Percentiles rank a stretch among this genome's conserved stretches.
Conservation (phyloP, 2,888 invertebrate species). For the Heteromyza rotundicornis region DNA sequence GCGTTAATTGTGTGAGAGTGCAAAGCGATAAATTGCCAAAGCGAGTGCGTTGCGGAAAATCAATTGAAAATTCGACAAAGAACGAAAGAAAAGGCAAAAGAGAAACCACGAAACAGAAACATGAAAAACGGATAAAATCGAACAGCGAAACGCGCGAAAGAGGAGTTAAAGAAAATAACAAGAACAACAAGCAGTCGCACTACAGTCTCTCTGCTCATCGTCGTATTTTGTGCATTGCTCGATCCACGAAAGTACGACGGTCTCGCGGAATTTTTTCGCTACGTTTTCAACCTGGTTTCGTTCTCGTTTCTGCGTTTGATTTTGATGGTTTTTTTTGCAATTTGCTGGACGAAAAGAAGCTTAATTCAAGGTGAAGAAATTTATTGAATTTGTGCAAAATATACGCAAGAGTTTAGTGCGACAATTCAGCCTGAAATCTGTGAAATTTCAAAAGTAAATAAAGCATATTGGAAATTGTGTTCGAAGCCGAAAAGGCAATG, state of each 20-base stretch:
- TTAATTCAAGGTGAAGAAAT: constrained; percentile 37
- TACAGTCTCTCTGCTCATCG: background rate
- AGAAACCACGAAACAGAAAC: background rate
- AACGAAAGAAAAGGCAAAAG: constrained; percentile 2
- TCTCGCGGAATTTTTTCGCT: constrained; percentile 32
- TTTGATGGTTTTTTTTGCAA: constrained; percentile 32
- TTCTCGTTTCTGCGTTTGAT: constrained; percentile 22
- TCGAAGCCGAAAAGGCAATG: too few species aligned
- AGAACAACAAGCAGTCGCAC: background rate
- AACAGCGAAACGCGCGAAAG: constrained; percentile 15
- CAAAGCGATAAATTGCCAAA: too few species aligned
- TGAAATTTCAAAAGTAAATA: too few species aligned
- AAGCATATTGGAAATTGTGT: too few species aligned
- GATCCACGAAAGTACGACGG: background rate
- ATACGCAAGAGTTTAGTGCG: background rate
- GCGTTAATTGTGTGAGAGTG: too few species aligned
- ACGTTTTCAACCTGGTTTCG: constrained; percentile 12
- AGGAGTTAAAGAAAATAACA: background rate
- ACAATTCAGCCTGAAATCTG: too few species aligned
- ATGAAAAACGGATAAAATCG: constrained; percentile 11
- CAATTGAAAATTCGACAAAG: constrained; percentile 6
- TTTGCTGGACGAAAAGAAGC: constrained; percentile 34
- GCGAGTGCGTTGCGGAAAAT: constrained; percentile 7
- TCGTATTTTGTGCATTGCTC: background rate
- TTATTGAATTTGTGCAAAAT: background rate